phyloP scores from a whole-genome alignment of 2,797 vertebrate genomes.

The Halcyon leucocephala region DNA sequence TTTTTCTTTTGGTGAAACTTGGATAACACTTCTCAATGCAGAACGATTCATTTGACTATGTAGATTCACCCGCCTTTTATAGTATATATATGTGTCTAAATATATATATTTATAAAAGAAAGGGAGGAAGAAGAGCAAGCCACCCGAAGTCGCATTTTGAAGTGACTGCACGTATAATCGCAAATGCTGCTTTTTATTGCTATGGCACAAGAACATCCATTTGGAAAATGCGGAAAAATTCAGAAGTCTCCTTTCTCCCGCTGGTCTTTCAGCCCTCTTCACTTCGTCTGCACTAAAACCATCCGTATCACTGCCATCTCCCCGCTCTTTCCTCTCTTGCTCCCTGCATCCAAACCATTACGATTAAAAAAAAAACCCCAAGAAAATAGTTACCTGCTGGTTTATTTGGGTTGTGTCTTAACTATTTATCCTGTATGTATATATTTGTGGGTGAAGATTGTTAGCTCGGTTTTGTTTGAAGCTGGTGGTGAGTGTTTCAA shows the following conservation, averaged over 20 bases:
- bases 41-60: constrained; percentile 77
- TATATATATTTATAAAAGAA: constrained; percentile 52
- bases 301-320: constrained; percentile 40
- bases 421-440: constrained; percentile 78
- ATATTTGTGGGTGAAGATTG: constrained; percentile 70
- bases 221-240: constrained; percentile 74
- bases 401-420: constrained; percentile 39
- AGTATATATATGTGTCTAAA: background rate
- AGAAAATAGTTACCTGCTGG: constrained; percentile 45
- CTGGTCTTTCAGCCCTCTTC: constrained; percentile 37
- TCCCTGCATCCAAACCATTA: constrained; percentile 43
- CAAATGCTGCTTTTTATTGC: constrained; percentile 88
- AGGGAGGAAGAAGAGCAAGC: constrained; percentile 70
- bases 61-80: constrained; percentile 62
- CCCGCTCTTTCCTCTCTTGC: background rate
- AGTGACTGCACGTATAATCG: constrained; percentile 83
- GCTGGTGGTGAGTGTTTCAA: constrained; percentile 61
- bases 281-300: constrained; percentile 67
- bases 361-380: constrained; percentile 14
- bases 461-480: constrained; percentile 67
- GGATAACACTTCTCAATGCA: constrained; percentile 70
- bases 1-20: constrained; percentile 54
- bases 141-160: constrained; percentile 77
- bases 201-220: constrained; percentile 77
- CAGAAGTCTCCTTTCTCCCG: constrained; percentile 56